These are phyloP conservation scores for Pristiophorus japonicus DNA, from an alignment of 2,113 vertebrate species.

Conservation along the genomic window DNA sequence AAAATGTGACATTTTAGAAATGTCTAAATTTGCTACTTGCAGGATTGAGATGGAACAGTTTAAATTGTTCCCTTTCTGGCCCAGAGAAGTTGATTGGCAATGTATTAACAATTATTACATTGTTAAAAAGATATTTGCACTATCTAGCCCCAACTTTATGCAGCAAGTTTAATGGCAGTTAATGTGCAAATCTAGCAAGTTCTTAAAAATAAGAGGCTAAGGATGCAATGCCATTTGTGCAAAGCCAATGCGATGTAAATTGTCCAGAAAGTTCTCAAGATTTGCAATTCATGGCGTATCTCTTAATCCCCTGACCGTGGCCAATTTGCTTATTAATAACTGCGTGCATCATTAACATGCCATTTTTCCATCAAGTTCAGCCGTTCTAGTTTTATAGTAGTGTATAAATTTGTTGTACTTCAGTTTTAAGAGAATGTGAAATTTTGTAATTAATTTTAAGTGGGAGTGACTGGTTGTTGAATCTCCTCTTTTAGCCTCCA, in stretches of 20 bases:
- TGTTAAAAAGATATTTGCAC: not conserved
- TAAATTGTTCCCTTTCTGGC: not conserved
- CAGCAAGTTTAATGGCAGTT: not conserved
- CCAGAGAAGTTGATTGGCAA: not conserved
- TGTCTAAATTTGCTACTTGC: not conserved
- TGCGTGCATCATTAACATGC: not conserved
- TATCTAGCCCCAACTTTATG: not conserved
- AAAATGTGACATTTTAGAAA: not conserved
- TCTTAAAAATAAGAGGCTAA: not conserved
- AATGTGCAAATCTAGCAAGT: not conserved
- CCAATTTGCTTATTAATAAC: not conserved
- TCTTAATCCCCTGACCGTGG: not conserved
- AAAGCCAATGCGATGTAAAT: not conserved
- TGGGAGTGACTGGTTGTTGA: not conserved
- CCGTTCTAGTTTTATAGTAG: not conserved
- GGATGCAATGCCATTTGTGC: not conserved
- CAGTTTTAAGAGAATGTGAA: too few species aligned
- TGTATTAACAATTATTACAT: not conserved
- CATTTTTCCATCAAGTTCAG: not conserved
- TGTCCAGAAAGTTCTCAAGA: not conserved
- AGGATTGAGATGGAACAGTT: not conserved
- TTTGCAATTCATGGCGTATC: not conserved
- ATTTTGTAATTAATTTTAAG: not conserved
- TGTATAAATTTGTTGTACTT: not conserved
- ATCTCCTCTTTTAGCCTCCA: constrained; percentile 59